phyloP scores from a whole-genome alignment of 2,113 vertebrate species.

The Chauna torquata region DNA sequence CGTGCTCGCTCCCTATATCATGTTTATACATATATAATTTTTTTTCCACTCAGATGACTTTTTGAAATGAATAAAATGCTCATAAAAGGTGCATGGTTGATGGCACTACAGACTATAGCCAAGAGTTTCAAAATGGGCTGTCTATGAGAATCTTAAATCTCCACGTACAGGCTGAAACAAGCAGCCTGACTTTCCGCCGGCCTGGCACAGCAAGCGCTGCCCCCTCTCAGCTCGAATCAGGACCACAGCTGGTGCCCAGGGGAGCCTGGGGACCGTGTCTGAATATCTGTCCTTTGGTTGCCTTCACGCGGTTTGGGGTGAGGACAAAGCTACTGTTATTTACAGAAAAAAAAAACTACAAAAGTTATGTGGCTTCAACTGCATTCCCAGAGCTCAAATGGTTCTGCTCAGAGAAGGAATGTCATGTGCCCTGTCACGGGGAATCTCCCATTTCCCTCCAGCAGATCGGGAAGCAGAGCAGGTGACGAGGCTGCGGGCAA shows the following conservation, averaged over 20 bases:
- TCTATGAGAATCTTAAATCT: not conserved
- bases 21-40: slow-evolving; percentile 27
- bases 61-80: slow-evolving; percentile 5
- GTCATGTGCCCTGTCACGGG: not conserved
- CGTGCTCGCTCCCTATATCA: slow-evolving; percentile 6
- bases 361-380: not conserved
- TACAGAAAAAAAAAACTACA: not conserved
- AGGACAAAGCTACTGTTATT: not conserved
- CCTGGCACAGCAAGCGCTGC: not conserved
- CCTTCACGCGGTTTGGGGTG: not conserved
- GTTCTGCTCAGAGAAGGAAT: not conserved
- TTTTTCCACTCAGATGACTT: not conserved
- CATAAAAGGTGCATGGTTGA: slow-evolving; percentile 6
- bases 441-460: not conserved
- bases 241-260: not conserved
- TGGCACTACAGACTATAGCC: not conserved
- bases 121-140: not conserved
- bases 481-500: not conserved
- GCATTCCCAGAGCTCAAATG: not conserved
- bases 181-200: not conserved
- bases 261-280: not conserved
- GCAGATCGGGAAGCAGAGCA: not conserved
- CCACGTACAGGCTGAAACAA: not conserved
- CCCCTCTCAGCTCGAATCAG: not conserved
- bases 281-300: not conserved